Evolutionary conservation across 2,888 invertebrate genomes (phyloP).

Genomic region (Muscina levida): DNA sequence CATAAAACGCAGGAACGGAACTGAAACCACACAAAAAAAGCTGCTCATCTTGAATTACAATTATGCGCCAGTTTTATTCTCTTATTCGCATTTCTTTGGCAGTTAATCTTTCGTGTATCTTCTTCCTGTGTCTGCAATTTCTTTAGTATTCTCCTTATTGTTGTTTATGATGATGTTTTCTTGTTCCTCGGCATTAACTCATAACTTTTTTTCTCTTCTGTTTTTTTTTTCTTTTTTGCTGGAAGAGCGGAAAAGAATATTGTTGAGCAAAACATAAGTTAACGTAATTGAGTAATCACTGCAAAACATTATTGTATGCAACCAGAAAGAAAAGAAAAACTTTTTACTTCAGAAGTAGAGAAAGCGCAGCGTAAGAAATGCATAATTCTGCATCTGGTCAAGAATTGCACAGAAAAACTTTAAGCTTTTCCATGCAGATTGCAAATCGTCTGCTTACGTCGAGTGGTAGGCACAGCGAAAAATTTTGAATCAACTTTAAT

Average conservation of each 20-base stretch:
- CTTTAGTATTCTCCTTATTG: neutral
- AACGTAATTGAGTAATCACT: conserved; percentile 62
- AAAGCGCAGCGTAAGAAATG: neutral
- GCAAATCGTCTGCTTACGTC: neutral
- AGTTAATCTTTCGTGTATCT: conserved; percentile 60
- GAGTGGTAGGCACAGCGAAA: neutral
- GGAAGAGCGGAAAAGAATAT: conserved; percentile 51
- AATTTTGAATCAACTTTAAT: conserved; percentile 19
- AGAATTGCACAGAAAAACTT: conserved; percentile 41
- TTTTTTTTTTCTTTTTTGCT: conserved; percentile 28
- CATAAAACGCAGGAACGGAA: conserved; percentile 61
- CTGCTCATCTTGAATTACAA: conserved; percentile 58
- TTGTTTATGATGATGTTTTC: conserved; percentile 52
- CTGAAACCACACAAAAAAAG: too few species aligned
- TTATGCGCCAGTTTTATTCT: conserved; percentile 53
- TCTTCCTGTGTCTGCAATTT: conserved; percentile 41
- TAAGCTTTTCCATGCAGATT: conserved; percentile 4
- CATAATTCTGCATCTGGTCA: conserved; percentile 58
- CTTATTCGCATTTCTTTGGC: conserved; percentile 48
- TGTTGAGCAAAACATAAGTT: conserved; percentile 61
- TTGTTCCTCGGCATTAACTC: conserved; percentile 14
- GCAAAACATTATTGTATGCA: conserved; percentile 39
- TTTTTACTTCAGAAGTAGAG: neutral
- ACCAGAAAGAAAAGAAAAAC: conserved; percentile 1
- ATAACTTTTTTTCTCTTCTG: conserved; percentile 9